Base-by-base conservation (phyloP, 2,797 vertebrate species). In the Huso huso region DNA sequence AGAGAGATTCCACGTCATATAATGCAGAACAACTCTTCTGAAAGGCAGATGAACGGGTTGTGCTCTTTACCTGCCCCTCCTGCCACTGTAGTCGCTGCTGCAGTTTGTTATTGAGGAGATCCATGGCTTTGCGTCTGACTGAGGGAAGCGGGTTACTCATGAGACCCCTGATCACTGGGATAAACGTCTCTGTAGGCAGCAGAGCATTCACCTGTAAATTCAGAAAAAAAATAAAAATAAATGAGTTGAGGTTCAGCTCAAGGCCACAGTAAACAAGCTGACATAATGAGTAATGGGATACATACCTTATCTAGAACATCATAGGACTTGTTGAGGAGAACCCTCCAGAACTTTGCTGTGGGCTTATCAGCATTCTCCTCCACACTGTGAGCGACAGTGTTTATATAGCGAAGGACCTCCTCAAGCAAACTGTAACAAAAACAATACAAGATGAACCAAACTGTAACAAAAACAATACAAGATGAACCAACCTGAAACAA, bases 31-130 rank as follows among this genome's bases (percentile, higher is more conserved):
- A 37, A 37, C 23, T 37, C 4, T 37, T 37, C 2, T 37, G 23
- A 23, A 23, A 23, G 23, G 3, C 23, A 23, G 23, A 1, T 23
- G 23, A 37, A 4, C 4, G 23, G 2, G 23, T 37, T 15, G 53
- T 49, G 10, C 49, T 7, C 60, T 82, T 81, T 67, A 98, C 96
- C 78, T 93, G 92, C 6, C 81, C 79, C 60, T 84, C 83, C 55
- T 85, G 83, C 95, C 95, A 97, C 48, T 68, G 78, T 0, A 78
- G 81, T 11, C 77, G 83, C 53, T 95, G 94, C 75, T 95, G 93
- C 64, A 98, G 85, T 63, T 94, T 94, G 76, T 95, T 97, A 82
- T 97, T 99, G 64, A 99, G 79, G 70, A 99, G 92, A 78, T 99
- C 96, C 91, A 99, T 89, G 0, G 95, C 93, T 76, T 98, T 98